phyloP scores from a whole-genome alignment of 2,888 invertebrate genomes.

The Perizoma flavofasciatum region DNA sequence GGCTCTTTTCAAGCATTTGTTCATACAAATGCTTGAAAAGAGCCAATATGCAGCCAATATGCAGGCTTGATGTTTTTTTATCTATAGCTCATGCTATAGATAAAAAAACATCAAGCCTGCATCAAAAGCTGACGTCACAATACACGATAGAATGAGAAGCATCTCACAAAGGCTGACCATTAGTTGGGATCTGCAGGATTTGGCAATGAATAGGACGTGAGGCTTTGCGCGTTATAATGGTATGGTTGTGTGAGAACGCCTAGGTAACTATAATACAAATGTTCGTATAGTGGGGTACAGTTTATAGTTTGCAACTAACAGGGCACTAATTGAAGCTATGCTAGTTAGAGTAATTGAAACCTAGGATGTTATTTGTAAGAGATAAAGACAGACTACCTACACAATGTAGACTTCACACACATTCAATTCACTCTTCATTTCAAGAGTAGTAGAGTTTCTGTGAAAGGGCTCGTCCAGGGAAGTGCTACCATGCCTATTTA shows the following conservation, averaged over 20 bases:
- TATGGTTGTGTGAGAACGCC: conserved; percentile 7
- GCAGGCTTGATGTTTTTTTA: not conserved
- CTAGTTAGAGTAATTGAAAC: not conserved
- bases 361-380: not conserved
- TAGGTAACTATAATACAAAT: not conserved
- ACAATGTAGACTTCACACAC: too few relatives aligned
- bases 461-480: too few relatives aligned
- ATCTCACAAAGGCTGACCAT: conserved; percentile 37
- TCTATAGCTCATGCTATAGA: too few relatives aligned
- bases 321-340: conserved; percentile 2
- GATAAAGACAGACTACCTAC: too few relatives aligned
- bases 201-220: conserved; percentile 23
- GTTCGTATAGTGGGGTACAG: too few relatives aligned
- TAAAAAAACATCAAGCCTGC: not conserved
- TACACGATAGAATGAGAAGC: conserved; percentile 11
- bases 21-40: too few relatives aligned
- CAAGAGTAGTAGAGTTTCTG: not conserved
- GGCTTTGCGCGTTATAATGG: conserved; percentile 32
- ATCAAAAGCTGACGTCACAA: conserved; percentile 10
- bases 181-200: conserved; percentile 38
- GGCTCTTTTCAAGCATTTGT: too few relatives aligned
- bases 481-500: too few relatives aligned
- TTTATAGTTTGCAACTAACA: not conserved
- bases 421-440: too few relatives aligned
- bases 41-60: too few relatives aligned